Conservation (phyloP, 1,140 invertebrate genomes). For the Ditylenchus dipsaci region DNA sequence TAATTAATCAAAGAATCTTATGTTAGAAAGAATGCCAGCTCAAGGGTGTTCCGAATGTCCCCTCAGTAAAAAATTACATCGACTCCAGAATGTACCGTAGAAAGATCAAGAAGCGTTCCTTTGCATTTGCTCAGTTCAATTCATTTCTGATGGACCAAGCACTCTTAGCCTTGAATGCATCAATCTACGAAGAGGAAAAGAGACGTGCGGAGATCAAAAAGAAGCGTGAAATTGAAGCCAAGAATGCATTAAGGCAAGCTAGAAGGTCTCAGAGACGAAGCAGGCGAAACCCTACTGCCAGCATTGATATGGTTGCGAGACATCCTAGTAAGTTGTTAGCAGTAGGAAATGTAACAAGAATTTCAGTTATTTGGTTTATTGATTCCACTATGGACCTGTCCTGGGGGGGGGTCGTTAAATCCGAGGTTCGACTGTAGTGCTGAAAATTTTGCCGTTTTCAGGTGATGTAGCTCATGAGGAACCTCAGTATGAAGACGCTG, state of each 20-base stretch:
- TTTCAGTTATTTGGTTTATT: too few species aligned
- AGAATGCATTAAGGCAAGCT: not conserved
- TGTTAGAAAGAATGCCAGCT: conserved; percentile 18
- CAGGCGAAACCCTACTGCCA: too few species aligned
- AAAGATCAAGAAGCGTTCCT: conserved; percentile 19
- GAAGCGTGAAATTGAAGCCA: conserved; percentile 1
- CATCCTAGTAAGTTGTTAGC: too few species aligned
- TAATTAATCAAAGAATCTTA: not conserved
- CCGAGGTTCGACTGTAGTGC: too few species aligned
- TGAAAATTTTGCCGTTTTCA: too few species aligned
- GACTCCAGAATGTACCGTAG: conserved; percentile 23
- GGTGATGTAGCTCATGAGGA: conserved; percentile 3
- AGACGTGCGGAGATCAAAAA: conserved; percentile 17
- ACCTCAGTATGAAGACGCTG: not conserved
- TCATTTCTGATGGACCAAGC: conserved; percentile 19
- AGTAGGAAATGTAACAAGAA: too few species aligned
- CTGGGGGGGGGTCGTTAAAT: too few species aligned
- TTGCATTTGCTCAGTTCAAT: conserved; percentile 34
- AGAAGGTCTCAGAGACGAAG: not conserved
- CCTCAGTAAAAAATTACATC: conserved; percentile 19
- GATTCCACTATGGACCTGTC: too few species aligned
- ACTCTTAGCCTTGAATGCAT: conserved; percentile 17
- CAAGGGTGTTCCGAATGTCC: conserved; percentile 16
- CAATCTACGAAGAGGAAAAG: conserved; percentile 21
- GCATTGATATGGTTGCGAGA: too few species aligned